Evolutionary conservation across 2,888 invertebrate genomes (phyloP), one percentile per base, ranked within the genome.

Genomic region (Ormyrus pomaceus): DNA sequence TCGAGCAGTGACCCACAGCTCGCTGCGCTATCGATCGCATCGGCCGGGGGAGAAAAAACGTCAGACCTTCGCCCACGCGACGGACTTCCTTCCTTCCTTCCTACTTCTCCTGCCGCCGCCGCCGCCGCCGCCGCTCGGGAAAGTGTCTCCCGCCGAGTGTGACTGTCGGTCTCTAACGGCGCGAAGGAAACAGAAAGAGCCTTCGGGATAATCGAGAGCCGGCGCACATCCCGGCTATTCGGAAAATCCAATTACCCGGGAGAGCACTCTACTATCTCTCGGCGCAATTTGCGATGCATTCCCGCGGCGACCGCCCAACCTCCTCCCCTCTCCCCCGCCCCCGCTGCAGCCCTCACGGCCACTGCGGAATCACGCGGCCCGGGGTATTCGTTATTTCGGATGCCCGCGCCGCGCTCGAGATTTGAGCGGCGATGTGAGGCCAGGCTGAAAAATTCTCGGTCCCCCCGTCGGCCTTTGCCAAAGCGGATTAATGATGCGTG

Each of bases 211-310:
- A 69, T 19, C 8, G 50, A 51, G 61, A 34, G 9, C 46, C 46
- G 46, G 65, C 77, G 79, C 74, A 19, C 19, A 82, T 77, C 66
- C 74, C 59, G 71, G 45, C 80, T 73, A 82, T 82, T 82, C 82
- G 82, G 82, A 75, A 82, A 82, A 82, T 82, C 82, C 82, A 82
- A 82, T 82, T 82, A 82, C 80, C 82, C 74, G 10, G 55, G 81
- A 75, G 79, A 69, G 79, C 71, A 75, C 81, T 71, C 81, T 68
- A 71, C 75, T 68, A 66, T 72, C 75, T 79, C 76, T 76, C 64
- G 19, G 76, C 68, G 79, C 82, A 79, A 82, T 82, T 82, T 79
- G 79, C 79, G 79, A 82, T 79, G 82, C 79, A 74, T 77, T 79
- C 73, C 81, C 75, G 75, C 59, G 19, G n/a, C 45, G 10, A 50